Conservation (phyloP, 2,888 invertebrate species). For the Pristionchus exspectatus region DNA sequence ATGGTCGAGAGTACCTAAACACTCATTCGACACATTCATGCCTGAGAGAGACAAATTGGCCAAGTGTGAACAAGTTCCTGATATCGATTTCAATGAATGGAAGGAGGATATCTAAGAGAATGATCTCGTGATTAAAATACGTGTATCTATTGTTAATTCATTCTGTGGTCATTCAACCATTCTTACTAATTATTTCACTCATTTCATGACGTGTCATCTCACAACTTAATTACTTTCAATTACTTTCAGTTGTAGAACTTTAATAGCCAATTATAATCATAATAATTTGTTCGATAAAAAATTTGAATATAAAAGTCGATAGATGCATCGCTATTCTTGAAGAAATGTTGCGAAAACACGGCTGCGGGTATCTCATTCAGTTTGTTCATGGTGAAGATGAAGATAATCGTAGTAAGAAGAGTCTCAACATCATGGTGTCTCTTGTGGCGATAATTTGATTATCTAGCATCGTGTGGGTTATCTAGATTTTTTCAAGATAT, state of each 20-base stretch:
- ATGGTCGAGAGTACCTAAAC: constrained; percentile 69
- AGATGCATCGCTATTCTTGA: too few relatives aligned
- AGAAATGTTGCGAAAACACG: too few relatives aligned
- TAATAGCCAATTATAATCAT: background rate
- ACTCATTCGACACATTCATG: constrained; percentile 71
- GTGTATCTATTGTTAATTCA: constrained; percentile 39
- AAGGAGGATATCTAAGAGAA: constrained; percentile 60
- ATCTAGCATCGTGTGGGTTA: too few relatives aligned
- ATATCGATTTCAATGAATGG: constrained; percentile 67
- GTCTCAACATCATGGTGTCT: too few relatives aligned
- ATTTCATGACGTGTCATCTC: constrained; percentile 14
- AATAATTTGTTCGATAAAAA: background rate
- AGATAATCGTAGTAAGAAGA: too few relatives aligned
- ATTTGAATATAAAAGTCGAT: background rate
- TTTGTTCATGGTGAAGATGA: too few relatives aligned
- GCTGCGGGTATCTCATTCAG: too few relatives aligned
- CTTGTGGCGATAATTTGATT: too few relatives aligned
- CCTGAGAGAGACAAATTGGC: constrained; percentile 50
- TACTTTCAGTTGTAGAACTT: background rate
- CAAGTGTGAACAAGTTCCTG: constrained; percentile 66
- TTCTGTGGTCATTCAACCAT: constrained; percentile 24
- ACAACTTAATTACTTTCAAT: constrained; percentile 1
- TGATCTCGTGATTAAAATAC: constrained; percentile 7
- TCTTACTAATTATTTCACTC: constrained; percentile 21
- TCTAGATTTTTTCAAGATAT: too few relatives aligned